These are phyloP conservation scores for Pantherophis alleghaniensis DNA, from an alignment of 2,797 vertebrate genomes.

Conservation along the genomic window DNA sequence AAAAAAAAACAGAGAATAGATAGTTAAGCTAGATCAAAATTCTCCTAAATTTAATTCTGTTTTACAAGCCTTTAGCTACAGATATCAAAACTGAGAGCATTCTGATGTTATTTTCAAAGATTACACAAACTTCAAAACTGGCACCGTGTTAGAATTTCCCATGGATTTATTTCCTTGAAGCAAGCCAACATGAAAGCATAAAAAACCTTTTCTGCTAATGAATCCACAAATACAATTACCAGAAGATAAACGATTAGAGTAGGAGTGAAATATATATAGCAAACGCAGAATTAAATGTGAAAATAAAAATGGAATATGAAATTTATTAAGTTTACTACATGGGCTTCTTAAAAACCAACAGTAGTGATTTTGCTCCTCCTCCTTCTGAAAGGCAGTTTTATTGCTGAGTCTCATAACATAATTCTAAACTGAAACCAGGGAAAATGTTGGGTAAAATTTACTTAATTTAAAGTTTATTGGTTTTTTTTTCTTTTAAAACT, in stretches of 20 bases:
- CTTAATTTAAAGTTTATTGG: not conserved
- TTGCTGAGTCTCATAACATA: not conserved
- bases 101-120: constrained; percentile 41
- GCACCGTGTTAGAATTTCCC: constrained; percentile 40
- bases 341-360: not conserved
- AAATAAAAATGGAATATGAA: constrained; percentile 4
- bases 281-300: constrained; percentile 41
- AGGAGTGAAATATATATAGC: not conserved
- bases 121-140: constrained; percentile 35
- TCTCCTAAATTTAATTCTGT: constrained; percentile 58
- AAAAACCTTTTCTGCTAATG: not conserved
- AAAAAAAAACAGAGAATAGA: constrained; percentile 67
- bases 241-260: constrained; percentile 13
- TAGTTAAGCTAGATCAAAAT: constrained; percentile 67
- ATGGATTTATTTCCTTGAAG: constrained; percentile 34
- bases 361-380: not conserved
- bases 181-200: constrained; percentile 1
- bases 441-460: constrained; percentile 27
- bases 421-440: constrained; percentile 5
- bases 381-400: not conserved
- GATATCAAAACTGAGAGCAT: constrained; percentile 45
- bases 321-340: not conserved
- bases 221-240: not conserved
- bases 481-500: constrained; percentile 35
- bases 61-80: constrained; percentile 58